Conservation (phyloP, 2,888 invertebrate species). For the Argyresthia albistria region DNA sequence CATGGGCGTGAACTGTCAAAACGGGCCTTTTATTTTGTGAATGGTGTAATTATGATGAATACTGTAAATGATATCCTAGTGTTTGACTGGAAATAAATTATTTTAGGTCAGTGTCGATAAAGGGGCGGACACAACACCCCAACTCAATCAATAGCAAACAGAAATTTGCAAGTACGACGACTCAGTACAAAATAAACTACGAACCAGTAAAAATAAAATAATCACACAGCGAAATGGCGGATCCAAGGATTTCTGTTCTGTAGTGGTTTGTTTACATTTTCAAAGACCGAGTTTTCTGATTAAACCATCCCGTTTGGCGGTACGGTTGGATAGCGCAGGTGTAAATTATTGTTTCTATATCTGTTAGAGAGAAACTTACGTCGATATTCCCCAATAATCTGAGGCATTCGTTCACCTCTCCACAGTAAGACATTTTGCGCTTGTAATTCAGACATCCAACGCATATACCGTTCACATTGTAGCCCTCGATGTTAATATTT, state of each 20-base stretch:
- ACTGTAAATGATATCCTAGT: too few relatives aligned
- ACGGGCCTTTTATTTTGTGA: too few relatives aligned
- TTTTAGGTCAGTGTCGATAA: too few relatives aligned
- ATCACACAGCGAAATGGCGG: constrained; percentile 26
- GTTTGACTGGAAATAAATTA: too few relatives aligned
- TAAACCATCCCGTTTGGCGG: not conserved
- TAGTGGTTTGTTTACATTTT: constrained; percentile 25
- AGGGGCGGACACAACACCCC: too few relatives aligned
- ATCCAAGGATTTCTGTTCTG: constrained; percentile 52
- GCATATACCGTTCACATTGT: constrained; percentile 62
- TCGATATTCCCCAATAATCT: constrained; percentile 48
- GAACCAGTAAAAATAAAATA: not conserved
- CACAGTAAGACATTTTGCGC: constrained; percentile 47
- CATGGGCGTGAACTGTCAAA: too few relatives aligned
- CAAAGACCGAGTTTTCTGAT: constrained; percentile 2
- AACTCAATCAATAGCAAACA: too few relatives aligned
- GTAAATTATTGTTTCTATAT: not conserved
- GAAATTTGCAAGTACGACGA: too few relatives aligned
- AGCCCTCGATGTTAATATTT: constrained; percentile 62
- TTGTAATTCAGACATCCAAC: constrained; percentile 59
- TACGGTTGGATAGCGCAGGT: too few relatives aligned
- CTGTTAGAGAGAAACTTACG: constrained; percentile 28
- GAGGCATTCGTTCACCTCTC: constrained; percentile 40
- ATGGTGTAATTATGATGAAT: too few relatives aligned
- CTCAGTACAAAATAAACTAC: too few relatives aligned